Percentiles rank a stretch among this genome's conserved stretches.
These are phyloP conservation scores for Xenops minutus DNA, from an alignment of 2,797 vertebrate genomes.

Conservation along the genomic window DNA sequence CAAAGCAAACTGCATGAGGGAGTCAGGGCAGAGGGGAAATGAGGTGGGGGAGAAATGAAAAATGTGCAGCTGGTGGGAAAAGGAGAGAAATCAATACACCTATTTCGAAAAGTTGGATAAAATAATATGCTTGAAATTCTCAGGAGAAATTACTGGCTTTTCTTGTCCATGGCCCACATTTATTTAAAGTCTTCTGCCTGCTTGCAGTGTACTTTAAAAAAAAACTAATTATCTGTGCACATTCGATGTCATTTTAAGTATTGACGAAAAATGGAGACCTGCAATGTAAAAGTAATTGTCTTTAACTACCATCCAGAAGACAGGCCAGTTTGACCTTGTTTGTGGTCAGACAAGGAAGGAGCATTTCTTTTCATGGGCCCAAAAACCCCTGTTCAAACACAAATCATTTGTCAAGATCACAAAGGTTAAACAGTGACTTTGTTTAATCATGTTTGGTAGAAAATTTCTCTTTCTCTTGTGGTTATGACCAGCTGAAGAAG, in stretches of 20 bases:
- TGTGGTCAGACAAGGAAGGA: background rate
- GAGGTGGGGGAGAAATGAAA: background rate
- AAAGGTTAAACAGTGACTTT: background rate
- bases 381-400: background rate
- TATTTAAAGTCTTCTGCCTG: background rate
- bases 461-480: background rate
- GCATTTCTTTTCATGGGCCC: background rate
- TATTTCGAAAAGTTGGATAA: background rate
- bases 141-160: background rate
- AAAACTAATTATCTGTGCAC: background rate
- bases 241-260: background rate
- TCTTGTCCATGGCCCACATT: background rate
- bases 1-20: background rate
- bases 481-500: background rate
- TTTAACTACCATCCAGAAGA: background rate
- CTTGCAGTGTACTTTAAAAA: background rate
- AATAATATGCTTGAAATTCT: background rate
- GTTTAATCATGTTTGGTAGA: background rate
- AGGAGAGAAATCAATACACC: background rate
- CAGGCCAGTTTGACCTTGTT: background rate
- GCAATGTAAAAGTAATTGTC: background rate
- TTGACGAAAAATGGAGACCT: background rate
- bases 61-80: background rate
- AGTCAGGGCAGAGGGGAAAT: background rate
- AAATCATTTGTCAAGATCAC: background rate